Conservation (phyloP, 1,140 invertebrate genomes). For the Tribolium castaneum region DNA sequence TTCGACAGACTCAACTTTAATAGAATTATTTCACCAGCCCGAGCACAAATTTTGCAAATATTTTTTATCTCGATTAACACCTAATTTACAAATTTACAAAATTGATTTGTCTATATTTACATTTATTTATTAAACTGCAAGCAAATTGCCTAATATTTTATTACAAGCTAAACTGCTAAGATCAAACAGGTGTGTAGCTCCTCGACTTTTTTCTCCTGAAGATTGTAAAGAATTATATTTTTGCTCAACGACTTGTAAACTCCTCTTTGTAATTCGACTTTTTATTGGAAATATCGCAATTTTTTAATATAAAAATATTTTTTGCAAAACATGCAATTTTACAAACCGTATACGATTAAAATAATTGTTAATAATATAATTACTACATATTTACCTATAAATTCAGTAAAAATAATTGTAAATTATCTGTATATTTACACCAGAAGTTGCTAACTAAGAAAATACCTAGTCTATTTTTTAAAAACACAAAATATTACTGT, state of each 20-base stretch:
- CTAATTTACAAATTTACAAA: neutral
- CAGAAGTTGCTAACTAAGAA: too few relatives aligned
- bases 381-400: too few relatives aligned
- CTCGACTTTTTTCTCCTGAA: neutral
- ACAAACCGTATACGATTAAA: too few relatives aligned
- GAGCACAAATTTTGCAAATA: neutral
- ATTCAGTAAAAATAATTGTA: too few relatives aligned
- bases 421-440: too few relatives aligned
- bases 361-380: too few relatives aligned
- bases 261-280: neutral
- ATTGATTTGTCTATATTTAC: too few relatives aligned
- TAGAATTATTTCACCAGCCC: neutral
- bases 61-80: too few relatives aligned
- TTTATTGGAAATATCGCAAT: neutral
- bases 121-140: too few relatives aligned
- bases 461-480: too few relatives aligned
- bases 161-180: neutral
- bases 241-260: slow-evolving; percentile 14
- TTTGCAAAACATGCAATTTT: neutral
- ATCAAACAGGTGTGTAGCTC: slow-evolving; percentile 1
- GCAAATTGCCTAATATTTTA: neutral
- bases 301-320: neutral
- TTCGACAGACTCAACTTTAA: neutral
- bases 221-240: slow-evolving; percentile 16
- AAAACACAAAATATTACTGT: too few relatives aligned